phyloP scores from a whole-genome alignment of 2,888 invertebrate species.

The Acleris sparsana region DNA sequence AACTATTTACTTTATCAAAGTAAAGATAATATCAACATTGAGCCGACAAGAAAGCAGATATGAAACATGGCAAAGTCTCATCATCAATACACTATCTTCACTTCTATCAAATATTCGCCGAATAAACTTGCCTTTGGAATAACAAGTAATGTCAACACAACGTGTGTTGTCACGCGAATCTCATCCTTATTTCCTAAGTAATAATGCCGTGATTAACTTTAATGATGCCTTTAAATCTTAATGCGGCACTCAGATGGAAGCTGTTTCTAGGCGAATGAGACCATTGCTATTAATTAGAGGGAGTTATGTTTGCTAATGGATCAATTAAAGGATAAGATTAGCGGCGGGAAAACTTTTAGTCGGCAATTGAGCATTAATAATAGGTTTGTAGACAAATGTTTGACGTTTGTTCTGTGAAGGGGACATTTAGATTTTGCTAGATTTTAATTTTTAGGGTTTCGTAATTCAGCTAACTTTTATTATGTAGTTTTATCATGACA shows the following conservation, averaged over 20 bases:
- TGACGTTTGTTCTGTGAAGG: not conserved
- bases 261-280: constrained; percentile 31
- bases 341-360: not conserved
- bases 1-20: too few species aligned
- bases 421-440: too few species aligned
- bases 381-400: not conserved
- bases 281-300: constrained; percentile 36
- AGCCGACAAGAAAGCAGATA: not conserved
- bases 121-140: constrained; percentile 5
- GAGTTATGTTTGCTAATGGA: constrained; percentile 29
- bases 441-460: too few species aligned
- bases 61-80: not conserved
- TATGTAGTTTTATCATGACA: too few species aligned
- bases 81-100: not conserved
- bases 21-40: too few species aligned
- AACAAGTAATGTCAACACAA: constrained; percentile 5
- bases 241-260: constrained; percentile 28
- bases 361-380: not conserved
- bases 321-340: constrained; percentile 19
- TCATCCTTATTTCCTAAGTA: constrained; percentile 9
- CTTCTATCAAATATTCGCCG: not conserved
- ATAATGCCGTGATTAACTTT: constrained; percentile 33
- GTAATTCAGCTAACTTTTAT: too few species aligned
- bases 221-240: constrained; percentile 36
- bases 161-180: constrained; percentile 2